Base-by-base conservation (phyloP, 2,797 vertebrate species). In the Paratrypauchen microcephalus region DNA sequence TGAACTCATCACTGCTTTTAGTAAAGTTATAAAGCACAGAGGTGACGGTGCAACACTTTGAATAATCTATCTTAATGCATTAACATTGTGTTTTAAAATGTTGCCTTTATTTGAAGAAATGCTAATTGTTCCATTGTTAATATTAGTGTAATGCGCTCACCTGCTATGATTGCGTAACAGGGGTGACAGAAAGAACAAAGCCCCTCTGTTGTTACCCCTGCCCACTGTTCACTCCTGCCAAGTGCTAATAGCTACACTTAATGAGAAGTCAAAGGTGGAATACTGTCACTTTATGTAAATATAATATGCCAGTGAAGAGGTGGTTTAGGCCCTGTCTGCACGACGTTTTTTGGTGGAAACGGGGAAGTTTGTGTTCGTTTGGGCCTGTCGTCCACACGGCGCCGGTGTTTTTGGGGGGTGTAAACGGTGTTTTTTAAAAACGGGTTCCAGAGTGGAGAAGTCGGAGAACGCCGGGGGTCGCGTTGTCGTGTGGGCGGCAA, bases 281-380 rank as follows among this genome's bases (percentile, higher is more conserved):
- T 80, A 83, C 80, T 80, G 68, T 83, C 77, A 77, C 80, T 82
- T 89, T 85, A 86, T 85, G 83, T 82, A 79, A 83, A 87, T 86
- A 78, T 79, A 79, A 87, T 83, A 72, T 84, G 82, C 81, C 80
- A 78, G 80, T 70, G 62, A 85, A 65, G 76, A 79, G 66, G 77
- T 72, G 67, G 61, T 66, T 76, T n/a, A n/a, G n/a, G n/a, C n/a
- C n/a, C n/a, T n/a, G n/a, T n/a, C n/a, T n/a, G n/a, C n/a, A n/a
- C n/a, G n/a, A n/a, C n/a, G n/a, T n/a, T n/a, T n/a, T n/a, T n/a
- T n/a, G n/a, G n/a, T n/a, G n/a, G n/a, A n/a, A n/a, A n/a, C n/a
- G n/a, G n/a, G n/a, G n/a, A n/a, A n/a, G n/a, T n/a, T n/a, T n/a
- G n/a, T n/a, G n/a, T n/a, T n/a, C n/a, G n/a, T n/a, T n/a, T n/a